Evolutionary conservation across 2,113 vertebrate genomes (phyloP).

Genomic region (Gallinago jamesoni): DNA sequence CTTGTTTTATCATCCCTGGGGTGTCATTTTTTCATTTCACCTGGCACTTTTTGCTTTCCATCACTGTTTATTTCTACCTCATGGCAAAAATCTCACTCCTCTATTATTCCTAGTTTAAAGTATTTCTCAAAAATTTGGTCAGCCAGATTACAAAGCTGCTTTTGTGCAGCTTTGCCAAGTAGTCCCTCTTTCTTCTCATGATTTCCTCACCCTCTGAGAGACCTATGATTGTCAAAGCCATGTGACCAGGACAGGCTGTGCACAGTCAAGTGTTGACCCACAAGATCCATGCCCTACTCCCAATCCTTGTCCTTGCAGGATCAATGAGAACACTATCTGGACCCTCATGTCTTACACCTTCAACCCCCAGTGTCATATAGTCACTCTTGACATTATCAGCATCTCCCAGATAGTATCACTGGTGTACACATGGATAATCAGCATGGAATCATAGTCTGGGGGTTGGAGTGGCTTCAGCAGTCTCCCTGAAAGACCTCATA

Average conservation of each 20-base stretch:
- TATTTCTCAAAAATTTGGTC: not conserved
- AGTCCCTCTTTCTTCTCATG: not conserved
- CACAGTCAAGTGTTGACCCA: not conserved
- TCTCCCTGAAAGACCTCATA: not conserved
- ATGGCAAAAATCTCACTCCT: not conserved
- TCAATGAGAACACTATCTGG: not conserved
- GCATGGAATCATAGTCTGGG: not conserved
- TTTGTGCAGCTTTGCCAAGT: not conserved
- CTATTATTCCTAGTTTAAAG: not conserved
- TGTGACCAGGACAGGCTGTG: not conserved
- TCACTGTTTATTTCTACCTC: not conserved
- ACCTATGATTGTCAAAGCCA: not conserved
- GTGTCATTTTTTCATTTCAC: not conserved
- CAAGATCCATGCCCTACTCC: not conserved
- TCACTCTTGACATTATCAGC: not conserved
- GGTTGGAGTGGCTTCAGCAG: not conserved
- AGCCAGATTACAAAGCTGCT: not conserved
- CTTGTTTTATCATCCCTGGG: not conserved
- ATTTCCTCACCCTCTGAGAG: not conserved
- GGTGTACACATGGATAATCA: not conserved
- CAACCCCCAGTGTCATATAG: not conserved
- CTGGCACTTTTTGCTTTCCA: not conserved
- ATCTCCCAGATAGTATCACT: not conserved
- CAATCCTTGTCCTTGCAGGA: not conserved
- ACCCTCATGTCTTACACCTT: not conserved